These are phyloP conservation scores for Todiramphus chloris DNA, from an alignment of 2,113 vertebrate species.

Conservation along the genomic window DNA sequence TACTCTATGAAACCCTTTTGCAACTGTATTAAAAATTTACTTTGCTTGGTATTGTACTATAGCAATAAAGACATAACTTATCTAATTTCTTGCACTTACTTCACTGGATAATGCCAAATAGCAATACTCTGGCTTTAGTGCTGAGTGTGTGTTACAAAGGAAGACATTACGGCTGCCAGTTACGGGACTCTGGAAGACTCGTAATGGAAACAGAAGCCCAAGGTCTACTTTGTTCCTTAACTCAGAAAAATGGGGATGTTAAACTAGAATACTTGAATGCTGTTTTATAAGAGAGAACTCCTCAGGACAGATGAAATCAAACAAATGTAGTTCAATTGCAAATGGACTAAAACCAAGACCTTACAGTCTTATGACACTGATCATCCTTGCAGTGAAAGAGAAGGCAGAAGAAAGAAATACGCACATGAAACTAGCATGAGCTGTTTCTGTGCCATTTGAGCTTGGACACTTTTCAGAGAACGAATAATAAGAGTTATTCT, in stretches of 20 bases:
- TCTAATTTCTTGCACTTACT: conserved; percentile 83
- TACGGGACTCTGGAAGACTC: conserved; percentile 46
- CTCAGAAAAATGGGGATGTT: conserved; percentile 71
- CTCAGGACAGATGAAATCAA: conserved; percentile 67
- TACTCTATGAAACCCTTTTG: not conserved
- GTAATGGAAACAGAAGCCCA: conserved; percentile 31
- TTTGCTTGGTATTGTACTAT: conserved; percentile 73
- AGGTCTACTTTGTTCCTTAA: conserved; percentile 61
- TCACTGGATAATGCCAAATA: conserved; percentile 83
- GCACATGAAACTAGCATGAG: conserved; percentile 45
- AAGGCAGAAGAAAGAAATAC: conserved; percentile 48
- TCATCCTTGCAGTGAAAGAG: conserved; percentile 36
- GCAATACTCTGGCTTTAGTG: conserved; percentile 76
- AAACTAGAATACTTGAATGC: conserved; percentile 76
- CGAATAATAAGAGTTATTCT: conserved; percentile 70
- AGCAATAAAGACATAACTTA: conserved; percentile 79
- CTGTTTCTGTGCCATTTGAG: conserved; percentile 53
- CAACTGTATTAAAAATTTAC: conserved; percentile 54
- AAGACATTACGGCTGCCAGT: conserved; percentile 34
- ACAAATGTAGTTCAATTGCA: conserved; percentile 50
- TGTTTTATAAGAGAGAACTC: conserved; percentile 72
- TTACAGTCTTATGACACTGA: conserved; percentile 17
- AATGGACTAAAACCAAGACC: conserved; percentile 56
- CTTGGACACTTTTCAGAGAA: conserved; percentile 72
- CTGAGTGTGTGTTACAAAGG: conserved; percentile 70